A percentile compares a stretch with the other conserved stretches of the same genome.
phyloP scores from a whole-genome alignment of 2,797 vertebrate species.

The Hydrocynus forskahlii region DNA sequence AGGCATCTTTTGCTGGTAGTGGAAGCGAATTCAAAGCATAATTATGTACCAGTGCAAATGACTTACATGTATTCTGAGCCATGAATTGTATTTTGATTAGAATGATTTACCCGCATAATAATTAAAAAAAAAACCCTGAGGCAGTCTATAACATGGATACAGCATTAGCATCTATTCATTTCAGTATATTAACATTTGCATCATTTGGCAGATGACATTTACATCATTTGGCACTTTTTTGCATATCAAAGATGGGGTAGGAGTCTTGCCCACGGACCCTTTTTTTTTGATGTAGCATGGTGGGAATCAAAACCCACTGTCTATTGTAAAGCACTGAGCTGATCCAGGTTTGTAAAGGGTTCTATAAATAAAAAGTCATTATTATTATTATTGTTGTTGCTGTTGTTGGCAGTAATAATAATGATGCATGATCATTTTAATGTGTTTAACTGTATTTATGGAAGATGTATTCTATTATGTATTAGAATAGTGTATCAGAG shows the following conservation, averaged over 20 bases:
- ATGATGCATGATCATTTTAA: neutral
- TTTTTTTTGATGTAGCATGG: too few species aligned
- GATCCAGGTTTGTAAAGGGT: too few species aligned
- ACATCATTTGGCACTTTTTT: too few species aligned
- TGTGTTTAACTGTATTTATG: neutral
- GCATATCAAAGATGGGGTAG: too few species aligned
- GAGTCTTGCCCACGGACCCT: too few species aligned
- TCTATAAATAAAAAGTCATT: too few species aligned
- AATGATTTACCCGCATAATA: neutral
- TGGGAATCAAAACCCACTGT: too few species aligned
- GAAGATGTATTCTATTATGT: neutral
- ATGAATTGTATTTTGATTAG: neutral
- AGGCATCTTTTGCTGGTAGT: conserved; percentile 14
- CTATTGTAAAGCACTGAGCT: too few species aligned
- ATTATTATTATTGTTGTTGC: too few species aligned
- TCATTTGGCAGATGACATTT: too few species aligned
- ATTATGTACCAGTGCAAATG: conserved; percentile 32
- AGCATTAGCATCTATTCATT: neutral
- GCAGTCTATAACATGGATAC: neutral
- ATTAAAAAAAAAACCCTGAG: neutral
- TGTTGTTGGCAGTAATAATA: too few species aligned
- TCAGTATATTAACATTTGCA: neutral
- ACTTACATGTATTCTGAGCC: conserved; percentile 1
- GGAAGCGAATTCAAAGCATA: conserved; percentile 44
- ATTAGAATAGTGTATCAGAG: neutral